Percentiles rank a stretch among this genome's conserved stretches.
These are phyloP conservation scores for Caenorhabditis elegans DNA, from an alignment of 1,140 invertebrate species.

Conservation along the genomic window WBcel235 BX284602.5:9297501-9298000, in stretches of 20 bases:
- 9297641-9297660: not conserved
- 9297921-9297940: constrained; percentile 32
- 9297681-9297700: constrained; percentile 30
- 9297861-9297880: constrained; percentile 54
- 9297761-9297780: not conserved
- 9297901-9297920: not conserved
- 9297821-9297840: constrained; percentile 45
- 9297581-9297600: not conserved
- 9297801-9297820: constrained; percentile 44
- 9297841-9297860: constrained; percentile 44
- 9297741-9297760: constrained; percentile 6
- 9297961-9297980: not conserved
- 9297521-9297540: not conserved
- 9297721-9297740: constrained; percentile 51
- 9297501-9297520: constrained; percentile 24
- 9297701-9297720: constrained; percentile 48
- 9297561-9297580: constrained; percentile 20
- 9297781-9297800: not conserved
- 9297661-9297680: constrained; percentile 32
- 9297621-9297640: constrained; percentile 11
- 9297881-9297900: constrained; percentile 48
- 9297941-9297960: not conserved
- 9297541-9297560: constrained; percentile 23
- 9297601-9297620: not conserved
- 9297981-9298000: constrained; percentile 69